Base-by-base conservation (phyloP, 2,797 vertebrate species). In the Xiphophorus birchmanni region DNA sequence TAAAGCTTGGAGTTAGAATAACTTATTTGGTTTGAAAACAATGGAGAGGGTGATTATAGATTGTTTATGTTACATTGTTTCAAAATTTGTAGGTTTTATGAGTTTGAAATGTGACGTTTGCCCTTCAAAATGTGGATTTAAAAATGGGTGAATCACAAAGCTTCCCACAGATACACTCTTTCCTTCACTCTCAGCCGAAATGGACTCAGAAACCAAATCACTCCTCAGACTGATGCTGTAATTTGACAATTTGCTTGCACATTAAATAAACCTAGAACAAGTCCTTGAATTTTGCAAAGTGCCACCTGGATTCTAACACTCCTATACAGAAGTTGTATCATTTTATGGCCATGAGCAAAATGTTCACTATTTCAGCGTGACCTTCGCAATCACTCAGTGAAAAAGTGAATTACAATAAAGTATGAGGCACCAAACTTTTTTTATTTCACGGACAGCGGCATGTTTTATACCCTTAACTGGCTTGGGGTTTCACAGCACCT, bases 401-500 rank as follows among this genome's bases (percentile, higher is more conserved):
- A 76, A 69, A 73, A 84, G 79, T 82, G 77, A 77, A 54, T 65
- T 81, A 81, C 80, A 83, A 74, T 85, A 77, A 82, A 87, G 81
- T 65, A 80, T 72, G 4, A 78, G 77, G 78, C 82, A 60, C 65
- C 50, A 75, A 42, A 80, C 74, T 76, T 87, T 73, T 88, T 83
- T 74, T 84, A 90, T 93, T 94, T 94, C 87, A 93, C 72, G 60
- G 87, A 87, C 79, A 73, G 75, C 13, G 23, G 78, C 75, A 74
- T 87, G 83, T 84, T 91, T 93, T 91, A 89, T 69, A 82, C 76
- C 87, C 80, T 79, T 76, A 90, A 78, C 78, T 85, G 86, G 86
- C 90, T 91, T 84, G 84, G 89, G 80, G 77, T 90, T 93, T 93
- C 82, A 91, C 35, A 35, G 87, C 47, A 52, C 75, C 90, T 90